Base-by-base conservation (phyloP, 1,140 invertebrate species). In the Hormaphis cornu region DNA sequence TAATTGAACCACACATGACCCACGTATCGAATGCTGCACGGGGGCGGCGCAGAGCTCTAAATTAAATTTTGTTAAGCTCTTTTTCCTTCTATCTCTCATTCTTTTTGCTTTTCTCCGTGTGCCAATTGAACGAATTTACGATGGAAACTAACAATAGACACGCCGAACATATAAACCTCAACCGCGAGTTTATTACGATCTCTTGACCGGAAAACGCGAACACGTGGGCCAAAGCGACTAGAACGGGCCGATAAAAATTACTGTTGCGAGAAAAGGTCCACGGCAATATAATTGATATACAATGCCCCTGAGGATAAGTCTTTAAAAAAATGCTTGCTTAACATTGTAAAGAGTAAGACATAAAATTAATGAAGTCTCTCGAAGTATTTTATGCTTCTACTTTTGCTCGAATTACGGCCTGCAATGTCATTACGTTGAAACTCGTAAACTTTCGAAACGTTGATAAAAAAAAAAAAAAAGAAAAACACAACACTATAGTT, bases 41-140 rank as follows among this genome's bases (percentile, higher is more conserved):
- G 28, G 40, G 40, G 26, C 5, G 4, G n/a, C 61, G 40, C 61
- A 30, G 61, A 66, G 42, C 61, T 66, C 61, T 66, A 66, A 66
- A 66, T 66, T 66, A 66, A 66, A 66, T 66, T 66, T 66, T 28
- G 61, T 66, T 66, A 66, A 66, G 61, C 61, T 48, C 61, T 63
- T 48, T 63, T 63, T 50, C 22, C 10, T 42, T 30, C 42, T 46
- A 28, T 61, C 14, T 42, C 26, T 46, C 44, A 42, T 66, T 66
- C 26, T 48, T 26, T 66, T 46, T 40, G 18, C 28, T 50, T 48
- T 33, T n/a, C 42, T 22, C 42, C 18, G 3, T 48, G 26, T 35
- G 61, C 44, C 61, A 44, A 66, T 66, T 66, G 61, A 66, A 66
- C 61, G 61, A 66, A 66, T 66, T 66, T 66, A 66, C 61, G 42